Evolutionary conservation across 2,797 vertebrate species (phyloP), one percentile per base, ranked within the genome.

Genomic region (Cyprinella venusta): DNA sequence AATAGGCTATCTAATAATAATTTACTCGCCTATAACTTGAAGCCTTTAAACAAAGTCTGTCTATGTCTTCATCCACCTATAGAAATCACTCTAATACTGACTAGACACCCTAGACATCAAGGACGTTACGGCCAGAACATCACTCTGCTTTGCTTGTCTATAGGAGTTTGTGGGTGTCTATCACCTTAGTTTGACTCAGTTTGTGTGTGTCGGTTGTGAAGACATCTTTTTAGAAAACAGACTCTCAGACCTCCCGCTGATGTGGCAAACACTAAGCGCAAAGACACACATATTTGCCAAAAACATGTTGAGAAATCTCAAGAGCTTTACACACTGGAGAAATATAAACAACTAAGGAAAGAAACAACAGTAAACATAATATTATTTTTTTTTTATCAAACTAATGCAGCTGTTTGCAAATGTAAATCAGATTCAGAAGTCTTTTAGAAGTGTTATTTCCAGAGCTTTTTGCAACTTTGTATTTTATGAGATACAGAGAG

Each of bases 241-340:
- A 70, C 33, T 63, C 70, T 19, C 24, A 65, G 71, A 76, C 74
- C 30, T 21, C 79, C 77, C 19, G 50, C 69, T 63, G 72, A 70
- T 75, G 45, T 42, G 65, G 38, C 26, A 81, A 61, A 81, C 80
- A 81, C 68, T 72, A 72, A 13, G 40, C 7, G n/a, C 45, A n/a
- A 63, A 65, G 21, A 81, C 69, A 64, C 79, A 80, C 79, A 71
- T 61, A 71, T 65, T 81, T 75, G 30, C 45, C 59, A 81, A 65
- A 45, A 80, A 52, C 59, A 52, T 81, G 59, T 26, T 74, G 21
- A 52, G 15, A 38, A 74, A 50, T 71, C 79, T 56, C 21, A 18
- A 80, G 68, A 71, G 54, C 59, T 74, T 13, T 38, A 81, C 54
- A 63, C 54, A 36, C 19, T 24, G 69, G 54, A 72, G 56, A 75